Percentiles rank a stretch among this genome's conserved stretches.
Evolutionary conservation across 2,113 vertebrate species (phyloP).

Genomic region (Petroica traversi): DNA sequence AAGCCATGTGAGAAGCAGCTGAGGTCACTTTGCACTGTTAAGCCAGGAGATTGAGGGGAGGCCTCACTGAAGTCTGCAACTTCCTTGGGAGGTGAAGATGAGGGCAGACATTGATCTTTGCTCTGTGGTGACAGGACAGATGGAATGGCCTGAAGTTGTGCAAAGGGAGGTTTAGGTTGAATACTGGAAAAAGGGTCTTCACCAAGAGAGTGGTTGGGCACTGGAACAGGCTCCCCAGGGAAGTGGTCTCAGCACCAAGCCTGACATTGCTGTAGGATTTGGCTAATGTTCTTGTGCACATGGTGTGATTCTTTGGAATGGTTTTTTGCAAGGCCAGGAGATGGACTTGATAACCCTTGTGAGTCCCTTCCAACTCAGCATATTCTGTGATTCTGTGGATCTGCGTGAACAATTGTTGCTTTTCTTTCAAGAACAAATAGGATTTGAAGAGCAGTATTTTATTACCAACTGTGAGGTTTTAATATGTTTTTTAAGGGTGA

Average conservation of each 20-base stretch:
- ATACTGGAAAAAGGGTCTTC: no score
- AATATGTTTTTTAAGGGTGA: background rate
- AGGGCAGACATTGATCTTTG: no score
- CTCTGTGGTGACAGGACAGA: no score
- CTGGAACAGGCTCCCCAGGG: background rate
- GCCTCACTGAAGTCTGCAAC: no score
- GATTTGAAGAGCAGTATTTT: background rate
- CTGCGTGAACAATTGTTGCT: background rate
- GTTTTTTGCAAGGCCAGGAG: background rate
- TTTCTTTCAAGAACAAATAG: background rate
- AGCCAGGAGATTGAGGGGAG: no score
- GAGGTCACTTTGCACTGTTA: no score
- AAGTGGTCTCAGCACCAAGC: background rate
- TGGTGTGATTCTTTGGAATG: background rate
- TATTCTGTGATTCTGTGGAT: background rate
- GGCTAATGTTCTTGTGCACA: no score
- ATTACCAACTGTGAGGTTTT: background rate
- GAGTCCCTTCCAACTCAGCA: background rate
- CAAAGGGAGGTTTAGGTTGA: no score
- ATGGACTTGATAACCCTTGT: background rate
- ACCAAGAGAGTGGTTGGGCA: no score
- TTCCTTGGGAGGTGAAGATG: no score
- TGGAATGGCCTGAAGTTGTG: no score
- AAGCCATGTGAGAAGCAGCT: no score
- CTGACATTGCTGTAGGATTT: background rate